Evolutionary conservation across 1,140 invertebrate species (phyloP).

Genomic region (Drosophila bifasciata): DNA sequence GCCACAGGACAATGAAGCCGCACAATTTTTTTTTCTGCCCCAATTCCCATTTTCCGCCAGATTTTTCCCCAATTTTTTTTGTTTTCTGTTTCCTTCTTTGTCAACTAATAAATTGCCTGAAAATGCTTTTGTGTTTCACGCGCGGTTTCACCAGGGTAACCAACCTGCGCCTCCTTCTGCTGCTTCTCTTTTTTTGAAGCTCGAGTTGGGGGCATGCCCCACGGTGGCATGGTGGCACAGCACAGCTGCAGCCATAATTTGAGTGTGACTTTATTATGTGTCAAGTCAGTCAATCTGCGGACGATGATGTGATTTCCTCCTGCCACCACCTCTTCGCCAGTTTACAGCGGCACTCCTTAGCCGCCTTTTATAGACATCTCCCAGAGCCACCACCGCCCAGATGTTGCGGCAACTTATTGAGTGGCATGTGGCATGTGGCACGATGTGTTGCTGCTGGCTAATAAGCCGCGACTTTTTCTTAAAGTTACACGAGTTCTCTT

Average conservation of each 20-base stretch:
- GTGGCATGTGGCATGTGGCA: constrained; percentile 58
- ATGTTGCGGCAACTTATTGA: constrained; percentile 62
- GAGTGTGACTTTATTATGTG: constrained; percentile 79
- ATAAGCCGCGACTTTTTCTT: constrained; percentile 42
- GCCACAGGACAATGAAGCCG: constrained; percentile 49
- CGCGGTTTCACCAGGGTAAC: constrained; percentile 77
- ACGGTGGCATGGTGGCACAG: constrained; percentile 31
- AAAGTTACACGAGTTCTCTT: constrained; percentile 32
- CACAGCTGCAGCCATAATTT: constrained; percentile 77
- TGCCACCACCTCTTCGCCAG: background rate
- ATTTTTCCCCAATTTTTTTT: constrained; percentile 13
- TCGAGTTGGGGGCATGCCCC: background rate
- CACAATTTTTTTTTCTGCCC: constrained; percentile 55
- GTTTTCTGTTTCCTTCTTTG: constrained; percentile 43
- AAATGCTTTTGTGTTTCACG: constrained; percentile 79
- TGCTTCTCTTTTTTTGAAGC: background rate
- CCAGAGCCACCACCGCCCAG: constrained; percentile 15
- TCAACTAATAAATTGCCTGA: constrained; percentile 75
- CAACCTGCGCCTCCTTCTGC: constrained; percentile 16
- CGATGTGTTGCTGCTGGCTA: constrained; percentile 42
- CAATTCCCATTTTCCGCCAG: constrained; percentile 28
- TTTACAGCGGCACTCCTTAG: constrained; percentile 36
- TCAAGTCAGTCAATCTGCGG: constrained; percentile 78
- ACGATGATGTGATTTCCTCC: constrained; percentile 63
- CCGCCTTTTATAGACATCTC: constrained; percentile 32